phyloP scores from a whole-genome alignment of 2,888 invertebrate species.

The Scaptomyza parva region DNA sequence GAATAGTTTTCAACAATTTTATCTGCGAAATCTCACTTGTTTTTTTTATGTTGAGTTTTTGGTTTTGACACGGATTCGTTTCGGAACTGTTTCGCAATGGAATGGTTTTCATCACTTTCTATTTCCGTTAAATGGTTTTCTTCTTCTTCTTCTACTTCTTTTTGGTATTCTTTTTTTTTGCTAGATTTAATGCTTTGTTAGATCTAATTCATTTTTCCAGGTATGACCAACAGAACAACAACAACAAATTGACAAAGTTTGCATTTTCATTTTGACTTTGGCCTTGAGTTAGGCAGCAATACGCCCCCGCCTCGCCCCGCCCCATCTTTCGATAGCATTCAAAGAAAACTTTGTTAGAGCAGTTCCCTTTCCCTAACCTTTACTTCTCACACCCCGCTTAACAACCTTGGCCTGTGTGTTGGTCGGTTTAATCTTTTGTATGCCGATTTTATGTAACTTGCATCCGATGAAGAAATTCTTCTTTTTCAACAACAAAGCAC shows the following conservation, averaged over 20 bases:
- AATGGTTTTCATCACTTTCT: not conserved
- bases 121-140: not conserved
- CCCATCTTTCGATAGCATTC: not conserved
- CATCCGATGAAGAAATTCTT: slow-evolving; percentile 62
- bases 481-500: slow-evolving; percentile 58
- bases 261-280: slow-evolving; percentile 37
- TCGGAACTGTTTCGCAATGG: not conserved
- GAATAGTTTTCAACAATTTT: not conserved
- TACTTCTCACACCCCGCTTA: too few species aligned
- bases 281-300: slow-evolving; percentile 20
- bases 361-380: not conserved
- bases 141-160: not conserved
- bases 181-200: too few species aligned
- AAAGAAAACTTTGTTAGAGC: slow-evolving; percentile 46
- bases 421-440: slow-evolving; percentile 52
- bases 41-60: too few species aligned
- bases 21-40: too few species aligned
- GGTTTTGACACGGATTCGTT: not conserved
- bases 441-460: slow-evolving; percentile 57
- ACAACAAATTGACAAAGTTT: slow-evolving; percentile 57
- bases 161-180: too few species aligned
- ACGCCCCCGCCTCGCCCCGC: too few species aligned
- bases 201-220: slow-evolving; percentile 12
- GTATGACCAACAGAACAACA: slow-evolving; percentile 43
- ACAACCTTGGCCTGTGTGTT: slow-evolving; percentile 2